Base-by-base conservation (phyloP, 2,888 invertebrate genomes). In the Meganola albula region DNA sequence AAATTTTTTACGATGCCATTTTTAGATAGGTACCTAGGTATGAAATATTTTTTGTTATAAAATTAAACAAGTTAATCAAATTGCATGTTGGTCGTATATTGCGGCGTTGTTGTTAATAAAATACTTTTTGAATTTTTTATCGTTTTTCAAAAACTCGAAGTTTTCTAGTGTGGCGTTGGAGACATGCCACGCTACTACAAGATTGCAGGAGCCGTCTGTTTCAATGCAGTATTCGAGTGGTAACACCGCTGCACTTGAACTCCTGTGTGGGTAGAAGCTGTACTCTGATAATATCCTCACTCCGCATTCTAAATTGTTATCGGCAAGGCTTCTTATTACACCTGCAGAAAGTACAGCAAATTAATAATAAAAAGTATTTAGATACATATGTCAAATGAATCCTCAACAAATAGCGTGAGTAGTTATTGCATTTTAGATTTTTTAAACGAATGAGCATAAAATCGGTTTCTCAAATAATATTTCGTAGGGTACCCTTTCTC, bases 151-250 rank as follows among this genome's bases (percentile, higher is more conserved):
- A 40, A 74, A 78, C 38, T 79, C 83, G 43, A 77, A 83, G 45
- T 80, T 79, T 38, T 83, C 80, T 27, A 83, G 60, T 6, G 74
- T 67, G 1, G 55, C 32, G 37, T 84, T 83, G 9, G 80, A 69
- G 13, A 84, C 48, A 33, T 84, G 79, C 84, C 84, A 84, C 0
- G 78, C 83, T 0, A 76, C 60, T 1, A 75, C 62, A 1, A 84
- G 63, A 42, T 66, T 76, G 50, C 83, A 84, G 1, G 74, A 58
- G 1, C 75, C 74, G 21, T 73, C 71, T 4, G 43, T 53, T 9
- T 77, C 74, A 1, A 58, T 48, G 54, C 84, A 84, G 53, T 84
- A 84, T 34, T 83, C 82, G 5, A 74, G 42, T 0, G 83, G 76
- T 1, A 82, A 40, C 0, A 40, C 10, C 5, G 44, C 31, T 1